Base-by-base conservation (phyloP, 2,113 vertebrate species). In the Progne subis region DNA sequence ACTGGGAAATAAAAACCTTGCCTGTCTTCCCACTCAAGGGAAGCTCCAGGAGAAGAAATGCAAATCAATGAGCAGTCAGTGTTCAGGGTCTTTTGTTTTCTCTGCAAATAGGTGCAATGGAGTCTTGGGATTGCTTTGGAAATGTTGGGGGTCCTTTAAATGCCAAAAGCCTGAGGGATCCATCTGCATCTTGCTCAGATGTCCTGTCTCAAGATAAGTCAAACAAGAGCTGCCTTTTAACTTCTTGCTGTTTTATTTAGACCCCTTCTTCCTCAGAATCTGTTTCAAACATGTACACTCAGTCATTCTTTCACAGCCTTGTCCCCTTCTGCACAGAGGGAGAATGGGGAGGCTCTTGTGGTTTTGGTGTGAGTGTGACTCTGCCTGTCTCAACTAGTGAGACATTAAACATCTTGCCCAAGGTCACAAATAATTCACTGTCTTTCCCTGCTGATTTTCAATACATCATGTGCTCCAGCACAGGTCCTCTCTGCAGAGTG, bases 401-500 rank as follows among this genome's bases (percentile, higher is more conserved):
- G 82, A 69, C 61, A 76, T 74, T 65, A 52, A 89, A 74, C 39
- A 43, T 50, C 63, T 88, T 69, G 78, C 59, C 82, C 59, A 82
- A 63, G 82, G 93, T 88, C 34, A 64, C 82, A 90, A 61, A 67
- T 80, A 92, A 83, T 56, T 80, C 57, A 46, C 67, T 47, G 70
- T 41, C 52, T 95, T 89, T 82, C 71, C 49, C 49, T 82, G 83
- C 56, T 82, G 78, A 55, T 83, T 92, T 87, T 88, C 75, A 77
- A 26, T 65, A 18, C 59, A 83, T 18, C 8, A 5, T 21, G 31
- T 92, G 32, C 75, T 89, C 41, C 37, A 91, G 74, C 46, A 59
- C 50, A 55, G 34, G 37, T 39, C 63, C 46, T 74, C 43, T 76
- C 44, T 28, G 47, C 9, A 72, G 55, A 72, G 9, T n/a, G 19